Conservation (phyloP, 2,888 invertebrate species). For the Tupiocoris notatus region DNA sequence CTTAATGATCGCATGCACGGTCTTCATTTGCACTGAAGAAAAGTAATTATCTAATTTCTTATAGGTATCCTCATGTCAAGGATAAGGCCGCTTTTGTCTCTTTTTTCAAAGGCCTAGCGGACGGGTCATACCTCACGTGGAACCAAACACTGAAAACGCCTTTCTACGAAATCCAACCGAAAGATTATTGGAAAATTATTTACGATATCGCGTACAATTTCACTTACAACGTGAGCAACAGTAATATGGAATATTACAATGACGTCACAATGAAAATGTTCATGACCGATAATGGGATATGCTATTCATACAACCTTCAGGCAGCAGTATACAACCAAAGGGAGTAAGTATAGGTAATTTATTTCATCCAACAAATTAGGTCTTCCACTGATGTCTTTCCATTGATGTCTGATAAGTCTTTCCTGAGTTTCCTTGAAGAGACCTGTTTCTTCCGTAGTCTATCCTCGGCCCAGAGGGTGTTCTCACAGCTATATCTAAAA, state of each 20-base stretch:
- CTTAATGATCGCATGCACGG: no score
- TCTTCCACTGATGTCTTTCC: no score
- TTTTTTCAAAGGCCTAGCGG: conserved; percentile 28
- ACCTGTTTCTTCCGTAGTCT: background rate
- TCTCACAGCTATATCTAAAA: no score
- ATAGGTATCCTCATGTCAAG: conserved; percentile 22
- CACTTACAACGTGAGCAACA: conserved; percentile 40
- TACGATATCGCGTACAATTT: conserved; percentile 32
- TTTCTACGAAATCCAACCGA: conserved; percentile 36
- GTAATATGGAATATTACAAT: conserved; percentile 25
- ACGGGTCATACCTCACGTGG: conserved; percentile 13
- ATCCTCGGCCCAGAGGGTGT: background rate
- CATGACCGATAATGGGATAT: conserved; percentile 49
- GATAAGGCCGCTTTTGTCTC: conserved; percentile 18
- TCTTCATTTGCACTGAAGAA: no score
- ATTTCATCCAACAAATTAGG: no score
- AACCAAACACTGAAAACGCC: conserved; percentile 33
- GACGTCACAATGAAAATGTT: conserved; percentile 33
- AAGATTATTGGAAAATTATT: conserved; percentile 40
- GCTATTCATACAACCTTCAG: conserved; percentile 49
- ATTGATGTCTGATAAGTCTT: background rate
- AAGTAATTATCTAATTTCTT: background rate
- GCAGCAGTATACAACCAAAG: conserved; percentile 43
- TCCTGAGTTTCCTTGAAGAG: background rate
- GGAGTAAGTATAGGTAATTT: conserved; percentile 12